Evolutionary conservation across 2,888 invertebrate species (phyloP), one percentile per base, ranked within the genome.

Genomic region (Melinaea marsaeus): DNA sequence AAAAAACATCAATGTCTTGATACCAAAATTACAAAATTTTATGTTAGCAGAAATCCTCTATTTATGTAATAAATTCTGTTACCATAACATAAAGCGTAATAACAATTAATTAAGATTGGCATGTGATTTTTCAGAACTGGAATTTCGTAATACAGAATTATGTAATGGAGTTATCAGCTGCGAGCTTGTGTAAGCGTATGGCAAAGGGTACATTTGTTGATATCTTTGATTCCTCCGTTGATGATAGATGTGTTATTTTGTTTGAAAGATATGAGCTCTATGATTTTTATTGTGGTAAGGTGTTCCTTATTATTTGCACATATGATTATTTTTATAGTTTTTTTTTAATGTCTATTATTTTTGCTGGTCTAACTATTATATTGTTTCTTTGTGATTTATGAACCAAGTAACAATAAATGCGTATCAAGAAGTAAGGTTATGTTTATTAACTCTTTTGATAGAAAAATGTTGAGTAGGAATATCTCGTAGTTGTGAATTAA

Each of bases 141-240:
- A 6, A 22, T 55, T 46, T 55, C 45, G 22, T n/a, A 57, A 57
- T 11, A 34, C 32, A 45, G 35, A 35, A 42, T 60, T 57, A 47
- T 32, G 57, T 63, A 32, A 54, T 46, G 55, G 47, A 42, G 47
- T 61, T 55, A 48, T 56, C n/a, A 48, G 57, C 55, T 61, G 34
- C 58, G 33, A 45, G 55, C 46, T 45, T 22, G 37, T n/a, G 54
- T 61, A 13, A 55, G 34, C 58, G 58, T 55, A 61, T 64, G 11
- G 61, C 61, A 57, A 62, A 57, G 51, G 56, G 47, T 55, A n/a
- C 57, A 55, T 61, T 55, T 60, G 60, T 64, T 62, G 62, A 13
- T 65, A 32, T 60, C 56, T 65, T 56, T 58, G 63, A 63, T 64
- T 67, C 65, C 57, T 59, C 61, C 48, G 58, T 63, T 60, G 55